Evolutionary conservation across 2,113 vertebrate genomes (phyloP).

Genomic region (Galeopterus variegatus): DNA sequence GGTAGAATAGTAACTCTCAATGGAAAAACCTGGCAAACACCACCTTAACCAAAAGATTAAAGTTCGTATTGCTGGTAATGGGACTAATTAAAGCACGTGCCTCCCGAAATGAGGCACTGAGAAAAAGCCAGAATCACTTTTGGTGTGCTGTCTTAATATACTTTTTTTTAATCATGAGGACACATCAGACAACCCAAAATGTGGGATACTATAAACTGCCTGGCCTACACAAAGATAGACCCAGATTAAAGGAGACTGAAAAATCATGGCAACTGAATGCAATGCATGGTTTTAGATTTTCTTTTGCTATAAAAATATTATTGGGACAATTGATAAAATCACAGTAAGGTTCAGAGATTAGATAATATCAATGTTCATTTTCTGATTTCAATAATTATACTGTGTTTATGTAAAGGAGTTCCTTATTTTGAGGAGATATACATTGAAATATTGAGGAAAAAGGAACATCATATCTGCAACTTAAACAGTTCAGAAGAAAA

Average conservation of each 20-base stretch:
- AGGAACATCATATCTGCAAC: neutral
- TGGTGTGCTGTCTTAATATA: neutral
- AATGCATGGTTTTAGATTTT: neutral
- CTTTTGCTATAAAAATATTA: slow-evolving; percentile 28
- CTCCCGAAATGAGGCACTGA: neutral
- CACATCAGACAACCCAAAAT: neutral
- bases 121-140: neutral
- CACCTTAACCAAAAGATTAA: neutral
- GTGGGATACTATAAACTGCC: neutral
- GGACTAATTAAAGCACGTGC: neutral
- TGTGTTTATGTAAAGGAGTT: neutral
- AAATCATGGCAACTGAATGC: neutral
- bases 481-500: neutral
- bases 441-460: neutral
- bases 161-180: neutral
- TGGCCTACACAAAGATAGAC: neutral
- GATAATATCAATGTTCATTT: slow-evolving; percentile 13
- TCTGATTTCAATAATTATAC: neutral
- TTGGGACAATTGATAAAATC: neutral
- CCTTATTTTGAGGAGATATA: slow-evolving; percentile 57
- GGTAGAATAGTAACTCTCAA: neutral
- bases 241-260: neutral
- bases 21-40: neutral
- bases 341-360: neutral
- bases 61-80: neutral